A percentile compares a stretch with the other conserved stretches of the same genome.
phyloP scores from a whole-genome alignment of 2,113 vertebrate genomes.

The Vulpes ferrilata region DNA sequence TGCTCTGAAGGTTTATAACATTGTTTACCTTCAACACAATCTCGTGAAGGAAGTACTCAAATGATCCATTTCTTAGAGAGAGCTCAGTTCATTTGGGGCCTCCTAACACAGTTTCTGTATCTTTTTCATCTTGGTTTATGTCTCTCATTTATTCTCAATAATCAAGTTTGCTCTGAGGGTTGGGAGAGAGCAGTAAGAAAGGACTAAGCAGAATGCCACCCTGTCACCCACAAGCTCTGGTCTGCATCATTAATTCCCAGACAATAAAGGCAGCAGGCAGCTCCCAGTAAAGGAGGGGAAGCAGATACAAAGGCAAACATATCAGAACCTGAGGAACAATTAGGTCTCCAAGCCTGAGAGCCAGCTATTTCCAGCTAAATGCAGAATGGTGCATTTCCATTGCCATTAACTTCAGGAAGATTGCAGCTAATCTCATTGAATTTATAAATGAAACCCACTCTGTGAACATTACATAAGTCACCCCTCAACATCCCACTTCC shows the following conservation, averaged over 20 bases:
- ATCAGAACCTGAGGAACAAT: conserved; percentile 81
- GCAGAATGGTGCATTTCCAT: conserved; percentile 74
- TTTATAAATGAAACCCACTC: conserved; percentile 73
- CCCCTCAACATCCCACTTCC: conserved; percentile 54
- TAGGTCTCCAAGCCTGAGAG: conserved; percentile 73
- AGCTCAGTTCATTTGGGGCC: background rate
- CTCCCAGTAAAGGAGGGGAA: conserved; percentile 55
- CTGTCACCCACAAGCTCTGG: conserved; percentile 1
- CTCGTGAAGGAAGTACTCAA: background rate
- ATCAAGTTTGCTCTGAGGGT: background rate
- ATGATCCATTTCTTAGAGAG: background rate
- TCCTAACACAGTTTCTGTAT: conserved; percentile 9
- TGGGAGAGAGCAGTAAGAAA: background rate
- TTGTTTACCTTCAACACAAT: background rate
- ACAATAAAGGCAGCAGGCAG: conserved; percentile 53
- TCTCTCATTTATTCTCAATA: conserved; percentile 32
- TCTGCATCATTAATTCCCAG: conserved; percentile 71
- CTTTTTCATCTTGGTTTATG: background rate
- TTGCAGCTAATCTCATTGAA: conserved; percentile 57
- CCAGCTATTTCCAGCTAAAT: conserved; percentile 78
- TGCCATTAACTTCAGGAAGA: conserved; percentile 79
- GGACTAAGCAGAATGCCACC: background rate
- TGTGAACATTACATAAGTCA: conserved; percentile 61
- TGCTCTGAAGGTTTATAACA: background rate
- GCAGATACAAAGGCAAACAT: conserved; percentile 67